A percentile compares a stretch with the other conserved stretches of the same genome.
Evolutionary conservation across 1,140 invertebrate genomes (phyloP).

Genomic region (Penaeus vannamei): DNA sequence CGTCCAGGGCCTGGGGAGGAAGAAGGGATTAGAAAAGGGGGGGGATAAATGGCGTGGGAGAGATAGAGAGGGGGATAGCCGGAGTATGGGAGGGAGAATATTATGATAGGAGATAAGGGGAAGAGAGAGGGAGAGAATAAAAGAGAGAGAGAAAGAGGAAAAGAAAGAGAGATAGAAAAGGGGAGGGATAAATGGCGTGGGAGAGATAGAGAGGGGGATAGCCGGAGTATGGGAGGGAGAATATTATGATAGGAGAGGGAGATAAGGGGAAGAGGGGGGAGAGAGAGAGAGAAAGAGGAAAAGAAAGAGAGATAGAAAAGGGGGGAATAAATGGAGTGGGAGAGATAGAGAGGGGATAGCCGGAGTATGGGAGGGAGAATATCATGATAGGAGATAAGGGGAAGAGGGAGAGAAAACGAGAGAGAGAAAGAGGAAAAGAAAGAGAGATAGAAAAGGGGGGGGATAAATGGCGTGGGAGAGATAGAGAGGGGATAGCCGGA

Average conservation of each 20-base stretch:
- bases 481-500: neutral
- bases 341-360: neutral
- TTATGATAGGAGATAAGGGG: too few relatives aligned
- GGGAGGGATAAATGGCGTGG: neutral
- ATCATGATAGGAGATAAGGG: too few relatives aligned
- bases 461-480: neutral
- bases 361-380: neutral
- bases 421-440: neutral
- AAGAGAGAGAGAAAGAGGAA: neutral
- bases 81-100: neutral
- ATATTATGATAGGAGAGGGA: neutral
- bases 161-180: too few relatives aligned
- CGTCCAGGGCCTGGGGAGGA: constrained; percentile 74
- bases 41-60: neutral
- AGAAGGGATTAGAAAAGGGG: neutral
- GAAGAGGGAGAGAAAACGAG: neutral
- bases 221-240: constrained; percentile 6
- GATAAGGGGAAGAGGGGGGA: neutral
- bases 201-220: neutral
- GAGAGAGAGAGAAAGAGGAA: neutral
- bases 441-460: neutral
- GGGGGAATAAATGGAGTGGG: neutral
- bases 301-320: too few relatives aligned
- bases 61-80: neutral
- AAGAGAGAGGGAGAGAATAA: neutral